Evolutionary conservation across 2,888 invertebrate genomes (phyloP), one percentile per base, ranked within the genome.

Genomic region (Dryomyza anilis): DNA sequence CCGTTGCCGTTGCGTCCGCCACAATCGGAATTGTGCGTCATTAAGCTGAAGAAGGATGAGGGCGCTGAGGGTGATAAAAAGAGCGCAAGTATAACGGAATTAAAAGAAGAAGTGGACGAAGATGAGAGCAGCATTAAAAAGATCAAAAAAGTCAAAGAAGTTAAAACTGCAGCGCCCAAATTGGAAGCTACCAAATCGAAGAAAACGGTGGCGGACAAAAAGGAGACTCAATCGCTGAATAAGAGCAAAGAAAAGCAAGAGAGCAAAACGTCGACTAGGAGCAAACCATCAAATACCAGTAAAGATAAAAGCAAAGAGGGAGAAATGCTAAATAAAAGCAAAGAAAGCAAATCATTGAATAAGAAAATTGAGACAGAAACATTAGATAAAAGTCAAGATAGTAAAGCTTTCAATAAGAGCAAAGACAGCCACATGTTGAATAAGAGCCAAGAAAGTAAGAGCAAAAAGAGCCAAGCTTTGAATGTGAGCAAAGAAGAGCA

Each of bases 1-100:
- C 91, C 94, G 2, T 84, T 93, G 63, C 89, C 92, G 1, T 79
- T 94, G 65, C 90, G 89, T 79, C 90, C 92, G 29, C 85, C 86
- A 4, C 82, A 81, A 63, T 86, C 86, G 58, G 89, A 91, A 73
- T 82, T 93, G 56, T 87, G 87, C 79, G 87, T 88, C 8, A 80
- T 90, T 45, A 86, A 88, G 66, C 84, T 75, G 14, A 83, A 78
- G 59, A 83, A 78, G 57, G 63, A 68, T n/a, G 63, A 66, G 3
- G 46, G n/a, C 36, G 16, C 30, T n/a, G 48, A 30, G 14, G 48
- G n/a, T 3, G 16, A 14, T 10, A 33, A 29, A n/a, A 64, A 59
- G 19, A 7, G 8, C 30, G 48, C 46, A 30, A 64, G 12, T 39
- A n/a, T 10, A 1, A 19, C 5, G 33, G 29, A 36, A 57, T 56